These are phyloP conservation scores for Uria lomvia DNA, from an alignment of 2,113 vertebrate genomes.

Conservation along the genomic window DNA sequence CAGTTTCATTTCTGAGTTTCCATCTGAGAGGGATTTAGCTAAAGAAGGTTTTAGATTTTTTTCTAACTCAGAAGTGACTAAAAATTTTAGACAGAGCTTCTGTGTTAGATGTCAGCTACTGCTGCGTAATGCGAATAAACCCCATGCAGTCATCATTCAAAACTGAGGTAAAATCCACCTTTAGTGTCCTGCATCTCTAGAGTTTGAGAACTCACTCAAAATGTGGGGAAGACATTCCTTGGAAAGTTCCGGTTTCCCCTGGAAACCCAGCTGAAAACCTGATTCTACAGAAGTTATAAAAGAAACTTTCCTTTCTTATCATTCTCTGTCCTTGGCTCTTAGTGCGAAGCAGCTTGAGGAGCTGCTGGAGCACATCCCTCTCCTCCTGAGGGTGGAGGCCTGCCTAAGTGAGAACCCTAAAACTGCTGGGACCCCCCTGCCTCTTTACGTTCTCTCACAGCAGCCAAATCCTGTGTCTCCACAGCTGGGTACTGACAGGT, in stretches of 20 bases:
- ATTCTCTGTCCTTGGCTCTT: background rate
- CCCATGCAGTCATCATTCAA: background rate
- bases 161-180: background rate
- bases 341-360: background rate
- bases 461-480: background rate
- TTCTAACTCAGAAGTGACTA: background rate
- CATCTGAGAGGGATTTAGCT: background rate
- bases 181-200: background rate
- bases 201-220: background rate
- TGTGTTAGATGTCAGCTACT: background rate
- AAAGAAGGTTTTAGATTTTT: background rate
- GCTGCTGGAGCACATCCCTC: background rate
- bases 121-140: background rate
- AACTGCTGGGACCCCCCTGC: background rate
- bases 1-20: background rate
- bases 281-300: background rate
- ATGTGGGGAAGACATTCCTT: background rate
- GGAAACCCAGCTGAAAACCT: background rate
- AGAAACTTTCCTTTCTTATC: background rate
- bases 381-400: background rate
- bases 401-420: background rate
- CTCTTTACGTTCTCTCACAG: background rate
- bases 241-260: background rate
- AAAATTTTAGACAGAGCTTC: background rate
- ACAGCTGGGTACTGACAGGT: slow-evolving; percentile 42